Percentiles rank a stretch among this genome's conserved stretches.
phyloP scores from a whole-genome alignment of 2,797 vertebrate genomes.

The Hipposideros larvatus region DNA sequence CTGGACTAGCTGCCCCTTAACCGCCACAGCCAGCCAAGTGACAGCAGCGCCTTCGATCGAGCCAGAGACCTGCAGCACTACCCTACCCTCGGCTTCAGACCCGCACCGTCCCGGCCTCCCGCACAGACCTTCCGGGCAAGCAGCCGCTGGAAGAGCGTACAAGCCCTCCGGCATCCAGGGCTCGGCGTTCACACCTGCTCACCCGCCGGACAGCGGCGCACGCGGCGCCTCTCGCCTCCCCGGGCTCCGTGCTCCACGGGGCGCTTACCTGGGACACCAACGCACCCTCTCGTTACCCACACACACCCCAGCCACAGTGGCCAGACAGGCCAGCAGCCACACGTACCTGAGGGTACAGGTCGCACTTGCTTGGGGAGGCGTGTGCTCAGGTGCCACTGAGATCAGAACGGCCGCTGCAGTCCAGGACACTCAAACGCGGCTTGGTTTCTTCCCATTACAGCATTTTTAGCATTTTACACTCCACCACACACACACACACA shows the following conservation, averaged over 20 bases:
- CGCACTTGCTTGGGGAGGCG: background rate
- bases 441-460: slow-evolving; percentile 68
- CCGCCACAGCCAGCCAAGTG: background rate
- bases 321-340: background rate
- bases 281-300: background rate
- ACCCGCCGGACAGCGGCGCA: background rate
- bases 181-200: background rate
- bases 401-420: slow-evolving; percentile 50
- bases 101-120: background rate
- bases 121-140: background rate
- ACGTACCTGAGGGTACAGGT: slow-evolving; percentile 63
- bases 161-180: background rate
- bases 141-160: background rate
- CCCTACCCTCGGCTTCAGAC: background rate
- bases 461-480: background rate
- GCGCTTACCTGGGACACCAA: background rate
- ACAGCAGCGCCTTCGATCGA: background rate
- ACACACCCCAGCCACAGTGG: background rate
- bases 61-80: background rate
- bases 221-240: background rate
- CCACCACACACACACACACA: background rate
- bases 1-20: background rate
- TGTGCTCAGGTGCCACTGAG: background rate
- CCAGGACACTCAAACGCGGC: background rate
- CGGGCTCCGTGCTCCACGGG: background rate